These are phyloP conservation scores for Cheumatopsyche charites DNA, from an alignment of 1,140 invertebrate genomes.

Conservation along the genomic window DNA sequence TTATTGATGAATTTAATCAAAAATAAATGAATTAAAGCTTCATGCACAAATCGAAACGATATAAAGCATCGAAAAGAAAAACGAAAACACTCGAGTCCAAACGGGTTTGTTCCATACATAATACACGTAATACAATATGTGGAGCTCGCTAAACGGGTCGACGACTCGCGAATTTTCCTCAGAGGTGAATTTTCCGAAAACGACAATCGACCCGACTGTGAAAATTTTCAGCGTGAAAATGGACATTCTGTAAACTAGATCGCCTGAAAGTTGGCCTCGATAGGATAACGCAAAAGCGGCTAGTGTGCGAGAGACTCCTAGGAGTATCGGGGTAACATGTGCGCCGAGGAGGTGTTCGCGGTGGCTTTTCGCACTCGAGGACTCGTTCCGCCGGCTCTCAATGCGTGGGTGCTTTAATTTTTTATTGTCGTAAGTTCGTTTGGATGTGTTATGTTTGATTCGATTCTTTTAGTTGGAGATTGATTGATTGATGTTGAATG, in stretches of 20 bases:
- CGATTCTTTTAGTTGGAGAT: no score
- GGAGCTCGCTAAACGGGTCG: no score
- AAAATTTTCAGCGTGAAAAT: neutral
- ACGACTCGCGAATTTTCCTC: no score
- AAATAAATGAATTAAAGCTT: no score
- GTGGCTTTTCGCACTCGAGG: constrained; percentile 8
- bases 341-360: constrained; percentile 40
- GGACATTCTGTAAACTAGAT: neutral
- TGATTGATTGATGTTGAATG: no score
- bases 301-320: constrained; percentile 42
- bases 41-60: no score
- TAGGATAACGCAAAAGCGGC: constrained; percentile 32
- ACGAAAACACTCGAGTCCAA: no score
- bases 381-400: constrained; percentile 11
- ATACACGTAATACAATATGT: no score
- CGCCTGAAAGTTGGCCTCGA: constrained; percentile 10
- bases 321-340: constrained; percentile 42
- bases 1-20: no score
- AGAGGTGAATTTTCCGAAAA: neutral
- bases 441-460: no score
- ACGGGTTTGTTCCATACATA: no score
- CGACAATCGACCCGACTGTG: neutral
- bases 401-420: neutral
- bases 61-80: no score
- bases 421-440: neutral